Evolutionary conservation across 2,113 vertebrate genomes (phyloP).

Genomic region (Gobiocypris rarus): DNA sequence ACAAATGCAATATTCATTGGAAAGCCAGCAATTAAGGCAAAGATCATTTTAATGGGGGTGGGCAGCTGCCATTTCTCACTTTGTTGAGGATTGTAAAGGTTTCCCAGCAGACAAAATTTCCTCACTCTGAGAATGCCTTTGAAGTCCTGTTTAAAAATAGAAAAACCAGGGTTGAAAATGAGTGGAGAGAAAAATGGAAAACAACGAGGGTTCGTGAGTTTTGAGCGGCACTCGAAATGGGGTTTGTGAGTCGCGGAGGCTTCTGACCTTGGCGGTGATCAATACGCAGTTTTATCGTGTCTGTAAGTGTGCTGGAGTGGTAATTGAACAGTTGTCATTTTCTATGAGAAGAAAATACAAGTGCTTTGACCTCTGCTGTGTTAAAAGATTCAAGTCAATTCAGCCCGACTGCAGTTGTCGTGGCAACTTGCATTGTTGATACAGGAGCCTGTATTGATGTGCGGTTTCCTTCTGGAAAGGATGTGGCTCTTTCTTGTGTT

Average conservation of each 20-base stretch:
- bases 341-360: conserved; percentile 46
- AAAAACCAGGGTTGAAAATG: background rate
- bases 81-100: background rate
- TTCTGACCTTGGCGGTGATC: conserved; percentile 18
- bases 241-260: background rate
- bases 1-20: background rate
- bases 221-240: background rate
- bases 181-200: background rate
- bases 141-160: conserved; percentile 15
- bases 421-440: conserved; percentile 54
- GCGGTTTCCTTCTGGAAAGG: conserved; percentile 33
- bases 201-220: background rate
- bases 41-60: conserved; percentile 12
- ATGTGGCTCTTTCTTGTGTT: background rate
- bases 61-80: background rate
- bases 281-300: conserved; percentile 13
- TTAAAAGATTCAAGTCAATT: conserved; percentile 54
- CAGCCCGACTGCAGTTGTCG: conserved; percentile 45
- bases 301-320: conserved; percentile 37
- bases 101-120: conserved; percentile 4
- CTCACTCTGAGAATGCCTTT: background rate
- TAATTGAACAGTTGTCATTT: conserved; percentile 58
- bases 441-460: conserved; percentile 54
- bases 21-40: conserved; percentile 1
- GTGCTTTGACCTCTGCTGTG: conserved; percentile 58